Base-by-base conservation (phyloP, 92 coral and sea anemone genomes). In the Phymanthus crucifer region DNA sequence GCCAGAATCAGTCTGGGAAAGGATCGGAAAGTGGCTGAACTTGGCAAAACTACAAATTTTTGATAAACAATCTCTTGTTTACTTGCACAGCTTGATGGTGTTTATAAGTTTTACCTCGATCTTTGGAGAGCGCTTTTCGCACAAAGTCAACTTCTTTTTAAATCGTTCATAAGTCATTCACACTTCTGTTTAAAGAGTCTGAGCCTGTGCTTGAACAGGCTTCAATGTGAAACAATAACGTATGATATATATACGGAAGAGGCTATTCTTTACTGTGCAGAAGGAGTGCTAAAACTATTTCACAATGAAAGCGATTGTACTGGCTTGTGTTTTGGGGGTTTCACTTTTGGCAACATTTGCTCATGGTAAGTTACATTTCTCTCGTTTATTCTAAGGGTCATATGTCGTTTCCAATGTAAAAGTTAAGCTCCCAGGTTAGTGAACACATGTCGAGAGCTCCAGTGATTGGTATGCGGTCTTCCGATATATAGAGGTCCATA, bases 321-420 rank as follows among this genome's bases (percentile, higher is more conserved):
- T 77, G 35, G 48, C 57, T 36, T 61, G 81, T 21, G 33, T 77
- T 16, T 64, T 77, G 72, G 81, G 81, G 26, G 72, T 77, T 23
- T 77, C 81, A 1, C 31, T 43, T 66, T 50, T 77, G 56, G 81
- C 69, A 19, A 38, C 33, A 0, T 61, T 61, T 19, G 34, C 34
- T n/a, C 19, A 61, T 61, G 68, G 68, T 61, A 61, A 61, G 34
- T 8, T 5, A 8, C 9, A 1, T 1, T 43, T 43, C 18, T n/a
- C 48, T 43, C 13, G 10, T 3, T 6, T 1, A 58, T 21, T 21
- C 29, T 14, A n/a, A 32, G 6, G 21, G 2, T n/a, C n/a, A 57
- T 23, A n/a, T 57, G 66, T 7, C n/a, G 66, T 50, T 50, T n/a
- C n/a, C n/a, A n/a, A n/a, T n/a, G 16, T 50, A 50, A 14, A 50